Evolutionary conservation across 2,113 vertebrate genomes (phyloP), one percentile per base, ranked within the genome.

Genomic region (Antechinus flavipes): DNA sequence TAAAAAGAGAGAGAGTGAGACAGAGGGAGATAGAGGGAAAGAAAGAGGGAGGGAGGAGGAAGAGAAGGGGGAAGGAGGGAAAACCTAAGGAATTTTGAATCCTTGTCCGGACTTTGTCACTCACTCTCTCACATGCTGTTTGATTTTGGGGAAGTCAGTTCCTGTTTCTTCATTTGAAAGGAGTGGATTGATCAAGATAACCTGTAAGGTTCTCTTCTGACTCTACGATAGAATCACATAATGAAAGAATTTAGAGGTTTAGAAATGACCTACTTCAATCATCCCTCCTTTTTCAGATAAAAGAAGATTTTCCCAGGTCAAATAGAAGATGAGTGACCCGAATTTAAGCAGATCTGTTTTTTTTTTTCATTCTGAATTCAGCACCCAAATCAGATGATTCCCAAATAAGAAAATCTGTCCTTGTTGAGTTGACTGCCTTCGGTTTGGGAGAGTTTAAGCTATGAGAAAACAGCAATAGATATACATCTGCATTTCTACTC

Each of bases 381-480:
- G 68, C 19, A 42, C n/a, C 16, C 16, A 84, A 23, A 23, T 84
- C 68, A 22, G 35, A 50, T 90, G 25, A 50, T 49, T 49, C 14
- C 14, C 24, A 90, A 90, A 50, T 30, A 30, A 50, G 47, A 50
- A 30, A 50, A 52, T 16, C 47, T 90, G 9, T 26, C 90, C 49
- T 26, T 47, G 19, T 76, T 50, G 35, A 61, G 89, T 7, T 49
- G 58, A 50, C 19, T 42, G 42, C 14, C 46, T 5, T 1, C 1
- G 6, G 27, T 49, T 54, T 27, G 56, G 0, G 0, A 0, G 54
- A 91, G 68, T 49, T 61, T 27, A 1, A 0, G 0, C 1, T 61
- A 24, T 68, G 91, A 35, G 11, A 92, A 19, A 0, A 1, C 90
- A 24, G 68, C 19, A 19, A n/a, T 42, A 42, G 19, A 56, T 91